Evolutionary conservation across 2,888 invertebrate species (phyloP).

Genomic region (Nasonia oneida): DNA sequence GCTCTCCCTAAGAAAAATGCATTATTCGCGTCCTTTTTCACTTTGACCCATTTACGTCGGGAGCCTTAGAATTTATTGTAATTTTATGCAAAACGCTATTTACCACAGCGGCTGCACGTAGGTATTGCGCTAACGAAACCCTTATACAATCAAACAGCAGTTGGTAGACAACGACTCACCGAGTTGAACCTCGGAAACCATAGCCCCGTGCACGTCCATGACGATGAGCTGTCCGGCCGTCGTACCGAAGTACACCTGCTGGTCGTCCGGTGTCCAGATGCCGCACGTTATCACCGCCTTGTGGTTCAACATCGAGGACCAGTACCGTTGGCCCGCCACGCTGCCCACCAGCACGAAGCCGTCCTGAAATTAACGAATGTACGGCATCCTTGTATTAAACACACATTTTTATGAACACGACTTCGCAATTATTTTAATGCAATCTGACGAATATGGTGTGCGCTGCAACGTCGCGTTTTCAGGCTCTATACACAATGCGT

Average conservation of each 20-base stretch:
- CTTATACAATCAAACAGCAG: too few species aligned
- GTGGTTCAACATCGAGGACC: constrained; percentile 98
- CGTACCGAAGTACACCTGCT: constrained; percentile 97
- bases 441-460: background rate
- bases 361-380: constrained; percentile 82
- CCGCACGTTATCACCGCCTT: constrained; percentile 97
- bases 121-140: too few species aligned
- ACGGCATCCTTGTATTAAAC: background rate
- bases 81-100: background rate
- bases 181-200: constrained; percentile 90
- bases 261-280: constrained; percentile 98
- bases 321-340: constrained; percentile 97
- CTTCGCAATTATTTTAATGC: background rate
- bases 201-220: constrained; percentile 97
- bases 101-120: background rate
- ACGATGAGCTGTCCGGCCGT: constrained; percentile 96
- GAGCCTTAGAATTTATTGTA: background rate
- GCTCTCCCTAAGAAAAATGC: background rate
- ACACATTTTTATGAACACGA: background rate
- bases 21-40: background rate
- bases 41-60: constrained; percentile 12
- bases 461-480: background rate
- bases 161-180: constrained; percentile 60
- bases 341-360: constrained; percentile 99
- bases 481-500: background rate